These are phyloP conservation scores for Achlya flavicornis DNA, from an alignment of 2,888 invertebrate species.

Conservation along the genomic window DNA sequence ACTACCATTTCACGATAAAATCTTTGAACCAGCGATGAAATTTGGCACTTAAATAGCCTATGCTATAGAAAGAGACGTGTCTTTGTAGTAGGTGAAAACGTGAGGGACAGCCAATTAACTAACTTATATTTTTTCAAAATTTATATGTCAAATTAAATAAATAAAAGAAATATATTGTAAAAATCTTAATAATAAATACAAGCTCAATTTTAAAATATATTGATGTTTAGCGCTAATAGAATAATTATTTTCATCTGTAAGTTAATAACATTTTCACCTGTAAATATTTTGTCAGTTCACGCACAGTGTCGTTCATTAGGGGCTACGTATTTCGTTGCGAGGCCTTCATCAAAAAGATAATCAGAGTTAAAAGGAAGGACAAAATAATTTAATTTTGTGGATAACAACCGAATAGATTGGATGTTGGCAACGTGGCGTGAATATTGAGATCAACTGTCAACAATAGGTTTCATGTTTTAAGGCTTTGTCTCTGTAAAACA, in stretches of 20 bases:
- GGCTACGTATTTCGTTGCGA: conserved; percentile 19
- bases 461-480: conserved; percentile 20
- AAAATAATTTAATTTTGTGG: conserved; percentile 46
- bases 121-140: too few species aligned
- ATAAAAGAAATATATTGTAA: too few species aligned
- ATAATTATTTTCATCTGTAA: neutral
- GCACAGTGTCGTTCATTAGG: conserved; percentile 5
- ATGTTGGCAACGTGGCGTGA: conserved; percentile 31
- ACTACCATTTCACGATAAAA: too few species aligned
- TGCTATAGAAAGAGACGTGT: too few species aligned
- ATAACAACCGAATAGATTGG: conserved; percentile 33
- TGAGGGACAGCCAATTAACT: too few species aligned
- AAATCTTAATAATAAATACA: too few species aligned
- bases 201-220: too few species aligned
- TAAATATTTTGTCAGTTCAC: conserved; percentile 1
- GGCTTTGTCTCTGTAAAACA: conserved; percentile 7
- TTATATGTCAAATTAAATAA: too few species aligned
- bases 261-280: neutral
- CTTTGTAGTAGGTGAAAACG: too few species aligned
- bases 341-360: conserved; percentile 21
- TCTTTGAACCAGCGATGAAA: too few species aligned
- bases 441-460: conserved; percentile 39
- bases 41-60: too few species aligned
- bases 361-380: conserved; percentile 32
- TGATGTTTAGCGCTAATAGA: too few species aligned